phyloP scores from a whole-genome alignment of 2,797 vertebrate genomes.

The Nyctibius grandis region DNA sequence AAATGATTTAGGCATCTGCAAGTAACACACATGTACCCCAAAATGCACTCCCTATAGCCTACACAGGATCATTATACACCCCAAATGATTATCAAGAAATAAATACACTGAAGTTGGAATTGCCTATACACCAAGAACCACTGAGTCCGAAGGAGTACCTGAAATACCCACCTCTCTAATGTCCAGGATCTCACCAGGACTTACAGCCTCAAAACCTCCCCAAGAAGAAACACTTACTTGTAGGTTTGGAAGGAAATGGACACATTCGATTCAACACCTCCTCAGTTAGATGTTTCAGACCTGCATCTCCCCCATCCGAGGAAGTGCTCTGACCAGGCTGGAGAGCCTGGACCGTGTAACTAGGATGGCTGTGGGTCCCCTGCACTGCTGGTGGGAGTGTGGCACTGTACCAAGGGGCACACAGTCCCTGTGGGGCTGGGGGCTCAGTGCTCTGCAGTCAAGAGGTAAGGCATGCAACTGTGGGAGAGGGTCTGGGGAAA shows the following conservation, averaged over 20 bases:
- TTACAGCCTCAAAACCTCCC: background rate
- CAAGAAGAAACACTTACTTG: background rate
- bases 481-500: background rate
- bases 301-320: background rate
- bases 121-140: background rate
- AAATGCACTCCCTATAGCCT: background rate
- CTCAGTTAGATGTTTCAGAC: background rate
- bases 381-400: background rate
- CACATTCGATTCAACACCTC: background rate
- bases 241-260: background rate
- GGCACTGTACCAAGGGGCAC: rapidly evolving
- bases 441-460: background rate
- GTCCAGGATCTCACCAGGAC: background rate
- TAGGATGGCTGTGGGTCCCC: rapidly evolving
- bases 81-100: background rate
- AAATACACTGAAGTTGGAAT: background rate
- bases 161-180: background rate
- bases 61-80: background rate
- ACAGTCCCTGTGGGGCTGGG: background rate
- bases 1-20: background rate
- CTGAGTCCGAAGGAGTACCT: background rate
- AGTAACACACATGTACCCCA: background rate
- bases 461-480: rapidly evolving
- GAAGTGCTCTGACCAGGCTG: background rate
- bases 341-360: background rate